Conservation (phyloP, 2,888 invertebrate species). For the Caenorhabditis uteleia region DNA sequence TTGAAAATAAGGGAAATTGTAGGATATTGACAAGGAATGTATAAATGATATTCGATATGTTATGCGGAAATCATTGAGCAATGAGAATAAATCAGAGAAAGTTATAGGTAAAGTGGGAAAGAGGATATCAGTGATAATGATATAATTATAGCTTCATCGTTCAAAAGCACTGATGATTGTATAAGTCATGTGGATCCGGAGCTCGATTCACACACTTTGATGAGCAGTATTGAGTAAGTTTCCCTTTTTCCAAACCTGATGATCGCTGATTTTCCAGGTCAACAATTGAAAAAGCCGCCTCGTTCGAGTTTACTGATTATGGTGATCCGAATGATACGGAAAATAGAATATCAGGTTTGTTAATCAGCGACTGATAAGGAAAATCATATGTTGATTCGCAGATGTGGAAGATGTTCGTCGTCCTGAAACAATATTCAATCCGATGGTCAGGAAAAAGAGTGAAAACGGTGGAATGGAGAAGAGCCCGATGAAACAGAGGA, state of each 20-base stretch:
- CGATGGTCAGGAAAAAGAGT: too few species aligned
- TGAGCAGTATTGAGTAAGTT: constrained; percentile 81
- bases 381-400: too few species aligned
- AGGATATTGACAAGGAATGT: constrained; percentile 89
- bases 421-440: too few species aligned
- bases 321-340: constrained; percentile 57
- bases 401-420: too few species aligned
- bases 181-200: constrained; percentile 90
- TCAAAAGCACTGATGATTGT: constrained; percentile 87
- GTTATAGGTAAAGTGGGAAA: constrained; percentile 25
- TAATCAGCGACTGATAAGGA: too few species aligned
- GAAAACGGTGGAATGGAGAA: too few species aligned
- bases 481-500: too few species aligned
- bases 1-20: neutral
- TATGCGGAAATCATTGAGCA: constrained; percentile 73
- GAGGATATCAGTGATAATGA: neutral
- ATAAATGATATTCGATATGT: constrained; percentile 90
- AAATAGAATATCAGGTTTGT: constrained; percentile 11
- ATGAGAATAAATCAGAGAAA: constrained; percentile 19
- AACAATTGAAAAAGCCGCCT: constrained; percentile 90
- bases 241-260: neutral
- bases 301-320: constrained; percentile 92
- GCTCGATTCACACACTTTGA: constrained; percentile 83
- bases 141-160: neutral
- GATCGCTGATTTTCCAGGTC: constrained; percentile 74